Percentiles rank a stretch among this genome's conserved stretches.
These are phyloP conservation scores for Anser cygnoides DNA, from an alignment of 2,113 vertebrate species.

Conservation along the genomic window DNA sequence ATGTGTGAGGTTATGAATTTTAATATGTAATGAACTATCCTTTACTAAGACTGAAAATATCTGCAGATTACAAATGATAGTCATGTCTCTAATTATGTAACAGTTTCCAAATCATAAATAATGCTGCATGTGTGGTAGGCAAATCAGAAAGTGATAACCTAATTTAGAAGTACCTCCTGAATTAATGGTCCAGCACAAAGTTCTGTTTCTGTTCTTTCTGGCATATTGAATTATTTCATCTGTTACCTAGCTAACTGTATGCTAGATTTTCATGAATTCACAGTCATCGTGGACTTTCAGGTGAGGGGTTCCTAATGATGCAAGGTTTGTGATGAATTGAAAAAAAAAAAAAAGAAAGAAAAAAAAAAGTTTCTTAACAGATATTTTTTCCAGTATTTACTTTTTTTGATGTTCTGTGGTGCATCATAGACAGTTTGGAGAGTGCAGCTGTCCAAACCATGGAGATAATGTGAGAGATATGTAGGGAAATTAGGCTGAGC, in stretches of 20 bases:
- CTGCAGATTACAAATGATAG: slow-evolving; percentile 19
- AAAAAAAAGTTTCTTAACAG: neutral
- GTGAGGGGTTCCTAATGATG: neutral
- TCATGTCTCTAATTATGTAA: slow-evolving; percentile 16
- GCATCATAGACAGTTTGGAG: neutral
- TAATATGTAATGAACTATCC: slow-evolving; percentile 32
- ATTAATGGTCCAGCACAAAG: slow-evolving; percentile 5
- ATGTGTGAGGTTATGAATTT: slow-evolving; percentile 30
- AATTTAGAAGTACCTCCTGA: neutral
- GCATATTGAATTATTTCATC: slow-evolving; percentile 5
- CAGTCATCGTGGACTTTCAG: neutral
- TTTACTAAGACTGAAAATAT: neutral
- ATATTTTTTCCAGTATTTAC: neutral
- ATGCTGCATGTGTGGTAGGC: neutral
- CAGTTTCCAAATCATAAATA: slow-evolving; percentile 49
- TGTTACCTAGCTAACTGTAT: neutral
- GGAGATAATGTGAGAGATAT: neutral
- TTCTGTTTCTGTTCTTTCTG: neutral
- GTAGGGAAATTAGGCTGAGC: neutral
- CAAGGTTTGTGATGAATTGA: neutral
- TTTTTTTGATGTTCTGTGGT: neutral
- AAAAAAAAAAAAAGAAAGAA: neutral
- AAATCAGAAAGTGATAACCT: neutral
- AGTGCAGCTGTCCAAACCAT: neutral
- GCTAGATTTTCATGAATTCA: neutral